phyloP scores from a whole-genome alignment of 1,140 invertebrate genomes.

The Habropoda laboriosa region DNA sequence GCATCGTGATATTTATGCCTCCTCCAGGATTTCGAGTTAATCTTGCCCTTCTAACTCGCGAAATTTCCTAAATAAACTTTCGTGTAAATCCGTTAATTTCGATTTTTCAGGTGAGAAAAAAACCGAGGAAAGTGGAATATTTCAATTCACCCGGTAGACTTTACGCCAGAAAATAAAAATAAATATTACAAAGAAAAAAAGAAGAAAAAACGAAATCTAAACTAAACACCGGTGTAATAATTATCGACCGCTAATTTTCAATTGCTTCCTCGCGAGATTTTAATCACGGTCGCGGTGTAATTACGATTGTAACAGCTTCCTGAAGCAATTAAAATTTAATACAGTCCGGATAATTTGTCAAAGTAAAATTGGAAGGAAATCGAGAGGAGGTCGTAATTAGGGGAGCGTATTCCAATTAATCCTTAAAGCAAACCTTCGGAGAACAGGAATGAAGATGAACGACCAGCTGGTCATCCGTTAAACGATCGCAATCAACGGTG shows the following conservation, averaged over 20 bases:
- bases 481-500: slow-evolving; percentile 50
- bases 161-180: too few relatives aligned
- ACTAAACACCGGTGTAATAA: not conserved
- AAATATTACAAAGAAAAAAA: too few relatives aligned
- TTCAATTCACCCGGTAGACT: too few relatives aligned
- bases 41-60: not conserved
- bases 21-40: not conserved
- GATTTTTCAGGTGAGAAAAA: too few relatives aligned
- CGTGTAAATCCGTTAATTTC: too few relatives aligned
- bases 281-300: not conserved
- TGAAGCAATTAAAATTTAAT: slow-evolving; percentile 41
- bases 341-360: slow-evolving; percentile 32
- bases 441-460: slow-evolving; percentile 49
- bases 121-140: too few relatives aligned
- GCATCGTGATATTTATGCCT: not conserved
- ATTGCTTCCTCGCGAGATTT: not conserved
- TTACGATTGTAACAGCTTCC: slow-evolving; percentile 35
- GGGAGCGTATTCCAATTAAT: slow-evolving; percentile 40
- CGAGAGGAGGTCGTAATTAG: slow-evolving; percentile 38
- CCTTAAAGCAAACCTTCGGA: slow-evolving; percentile 17
- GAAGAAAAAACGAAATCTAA: too few relatives aligned
- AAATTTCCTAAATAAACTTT: not conserved
- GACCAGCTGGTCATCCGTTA: slow-evolving; percentile 34
- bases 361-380: slow-evolving; percentile 49
- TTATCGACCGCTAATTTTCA: not conserved